Evolutionary conservation across 2,797 vertebrate species (phyloP).

Genomic region (Pipistrellus pipistrellus): DNA sequence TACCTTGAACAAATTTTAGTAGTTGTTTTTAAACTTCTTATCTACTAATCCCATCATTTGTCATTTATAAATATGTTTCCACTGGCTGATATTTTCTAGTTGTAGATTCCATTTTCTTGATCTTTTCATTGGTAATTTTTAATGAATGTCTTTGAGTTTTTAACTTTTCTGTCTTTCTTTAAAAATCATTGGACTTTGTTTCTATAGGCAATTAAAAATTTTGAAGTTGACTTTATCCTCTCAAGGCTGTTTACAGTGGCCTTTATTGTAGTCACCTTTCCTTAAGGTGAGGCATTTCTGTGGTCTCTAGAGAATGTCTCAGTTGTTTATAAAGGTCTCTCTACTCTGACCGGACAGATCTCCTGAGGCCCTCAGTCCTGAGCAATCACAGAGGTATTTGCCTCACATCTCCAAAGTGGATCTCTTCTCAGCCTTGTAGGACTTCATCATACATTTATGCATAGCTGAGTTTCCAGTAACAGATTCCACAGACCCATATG

Average conservation of each 20-base stretch:
- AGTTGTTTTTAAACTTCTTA: neutral
- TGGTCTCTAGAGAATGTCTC: neutral
- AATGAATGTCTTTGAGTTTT: neutral
- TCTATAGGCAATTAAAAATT: neutral
- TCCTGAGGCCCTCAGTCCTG: neutral
- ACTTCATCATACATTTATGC: neutral
- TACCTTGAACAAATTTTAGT: neutral
- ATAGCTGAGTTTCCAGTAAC: neutral
- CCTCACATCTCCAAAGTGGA: neutral
- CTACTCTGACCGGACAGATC: neutral
- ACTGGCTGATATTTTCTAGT: neutral
- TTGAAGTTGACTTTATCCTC: neutral
- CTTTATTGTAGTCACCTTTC: neutral
- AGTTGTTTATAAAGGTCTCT: neutral
- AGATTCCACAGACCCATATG: neutral
- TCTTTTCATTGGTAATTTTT: constrained; percentile 3
- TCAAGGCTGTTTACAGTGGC: neutral
- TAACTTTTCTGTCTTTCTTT: neutral
- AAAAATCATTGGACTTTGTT: neutral
- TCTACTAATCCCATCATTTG: neutral
- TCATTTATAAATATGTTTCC: neutral
- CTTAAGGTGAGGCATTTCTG: neutral
- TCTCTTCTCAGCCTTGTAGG: neutral
- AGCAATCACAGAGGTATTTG: neutral
- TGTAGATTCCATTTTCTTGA: neutral